phyloP scores from a whole-genome alignment of 2,113 vertebrate species.

The Columbina picui region DNA sequence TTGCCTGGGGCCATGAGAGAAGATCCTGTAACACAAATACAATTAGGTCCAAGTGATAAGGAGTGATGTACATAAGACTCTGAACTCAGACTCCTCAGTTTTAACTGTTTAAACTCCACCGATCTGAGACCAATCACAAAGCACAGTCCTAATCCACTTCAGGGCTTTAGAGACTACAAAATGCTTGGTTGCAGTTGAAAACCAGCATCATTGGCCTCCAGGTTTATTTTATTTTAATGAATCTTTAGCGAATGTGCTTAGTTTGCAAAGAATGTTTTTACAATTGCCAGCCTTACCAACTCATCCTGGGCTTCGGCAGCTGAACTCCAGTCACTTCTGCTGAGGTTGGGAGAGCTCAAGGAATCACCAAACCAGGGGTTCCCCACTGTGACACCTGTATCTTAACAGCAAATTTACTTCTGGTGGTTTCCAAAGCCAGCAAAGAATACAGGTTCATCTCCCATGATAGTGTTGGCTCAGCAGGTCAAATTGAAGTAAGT shows the following conservation, averaged over 20 bases:
- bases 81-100: background rate
- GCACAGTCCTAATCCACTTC: background rate
- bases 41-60: background rate
- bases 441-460: background rate
- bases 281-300: background rate
- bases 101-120: background rate
- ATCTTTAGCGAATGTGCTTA: background rate
- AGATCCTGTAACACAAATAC: background rate
- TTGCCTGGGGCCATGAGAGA: background rate
- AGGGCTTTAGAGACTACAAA: background rate
- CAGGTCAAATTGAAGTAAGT: background rate
- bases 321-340: background rate
- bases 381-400: background rate
- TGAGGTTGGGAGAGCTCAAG: background rate
- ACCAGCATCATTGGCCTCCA: background rate
- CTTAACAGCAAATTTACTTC: background rate
- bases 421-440: background rate
- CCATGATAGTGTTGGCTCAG: background rate
- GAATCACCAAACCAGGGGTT: background rate
- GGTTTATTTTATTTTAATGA: background rate
- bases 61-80: background rate
- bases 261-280: background rate
- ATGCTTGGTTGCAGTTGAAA: background rate
- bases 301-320: background rate
- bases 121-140: background rate